Evolutionary conservation across 1,140 invertebrate species (phyloP).

Genomic region (Octopus bimaculoides): DNA sequence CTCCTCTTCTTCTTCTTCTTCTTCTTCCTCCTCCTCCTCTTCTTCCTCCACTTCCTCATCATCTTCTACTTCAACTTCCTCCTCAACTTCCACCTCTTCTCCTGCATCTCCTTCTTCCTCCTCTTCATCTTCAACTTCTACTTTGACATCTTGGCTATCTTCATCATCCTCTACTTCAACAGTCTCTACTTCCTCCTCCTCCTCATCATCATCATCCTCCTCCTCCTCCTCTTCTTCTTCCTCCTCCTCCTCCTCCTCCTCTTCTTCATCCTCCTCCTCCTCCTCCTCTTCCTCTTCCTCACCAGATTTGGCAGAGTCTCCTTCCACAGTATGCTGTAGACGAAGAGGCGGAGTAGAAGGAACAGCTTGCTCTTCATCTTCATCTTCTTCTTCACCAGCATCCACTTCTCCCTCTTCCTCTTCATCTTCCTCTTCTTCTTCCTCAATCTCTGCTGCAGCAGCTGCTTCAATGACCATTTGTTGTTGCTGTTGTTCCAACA

Average conservation of each 20-base stretch:
- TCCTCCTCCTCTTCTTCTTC: neutral
- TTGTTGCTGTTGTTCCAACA: neutral
- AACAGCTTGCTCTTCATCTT: neutral
- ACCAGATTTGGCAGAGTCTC: neutral
- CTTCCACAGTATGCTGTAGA: neutral
- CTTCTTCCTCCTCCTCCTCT: constrained; percentile 16
- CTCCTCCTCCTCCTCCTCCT: neutral
- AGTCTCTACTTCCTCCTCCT: neutral
- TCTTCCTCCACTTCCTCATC: constrained; percentile 24
- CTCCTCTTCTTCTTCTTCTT: constrained; percentile 22
- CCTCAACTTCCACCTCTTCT: neutral
- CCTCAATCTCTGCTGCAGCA: neutral
- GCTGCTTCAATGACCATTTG: constrained; percentile 4
- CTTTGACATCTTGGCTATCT: constrained; percentile 14
- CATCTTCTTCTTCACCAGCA: neutral
- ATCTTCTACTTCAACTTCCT: neutral
- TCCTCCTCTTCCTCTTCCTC: constrained; percentile 2
- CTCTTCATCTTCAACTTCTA: neutral
- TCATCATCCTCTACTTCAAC: constrained; percentile 17
- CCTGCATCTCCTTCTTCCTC: neutral
- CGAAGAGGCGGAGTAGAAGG: neutral
- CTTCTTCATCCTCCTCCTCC: neutral
- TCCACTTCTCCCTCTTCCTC: neutral
- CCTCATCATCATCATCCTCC: neutral
- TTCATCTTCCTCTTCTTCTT: neutral